Percentiles rank a stretch among this genome's conserved stretches.
phyloP scores from a whole-genome alignment of 53 echinoderm and acorn worm species.

The Actinopyga echinites region DNA sequence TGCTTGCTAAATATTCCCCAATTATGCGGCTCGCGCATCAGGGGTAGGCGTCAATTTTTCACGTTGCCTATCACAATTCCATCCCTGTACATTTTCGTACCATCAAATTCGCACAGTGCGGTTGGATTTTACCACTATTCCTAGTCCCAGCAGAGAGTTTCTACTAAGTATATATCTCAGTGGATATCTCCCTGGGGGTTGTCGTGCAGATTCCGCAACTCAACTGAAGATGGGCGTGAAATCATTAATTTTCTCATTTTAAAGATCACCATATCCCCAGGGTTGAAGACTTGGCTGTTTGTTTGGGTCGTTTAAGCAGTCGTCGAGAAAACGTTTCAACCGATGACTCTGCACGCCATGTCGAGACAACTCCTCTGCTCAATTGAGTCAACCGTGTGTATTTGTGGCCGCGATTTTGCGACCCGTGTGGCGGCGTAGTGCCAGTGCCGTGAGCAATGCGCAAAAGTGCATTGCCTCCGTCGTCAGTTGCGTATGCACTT shows the following conservation, averaged over 20 bases:
- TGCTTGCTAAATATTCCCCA: not conserved
- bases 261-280: conserved; percentile 21
- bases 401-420: too few species aligned
- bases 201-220: conserved; percentile 5
- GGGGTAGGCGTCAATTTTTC: conserved; percentile 7
- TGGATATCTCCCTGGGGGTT: conserved; percentile 9
- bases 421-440: conserved; percentile 2
- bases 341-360: too few species aligned
- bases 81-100: not conserved
- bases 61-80: conserved; percentile 11
- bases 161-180: not conserved
- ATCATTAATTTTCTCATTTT: conserved; percentile 37
- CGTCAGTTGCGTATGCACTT: not conserved
- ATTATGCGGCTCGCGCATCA: not conserved
- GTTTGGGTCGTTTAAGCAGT: conserved; percentile 4
- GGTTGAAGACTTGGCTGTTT: conserved; percentile 19
- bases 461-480: conserved; percentile 12
- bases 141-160: not conserved
- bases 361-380: too few species aligned
- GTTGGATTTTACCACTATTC: not conserved
- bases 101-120: not conserved
- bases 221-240: conserved; percentile 29
- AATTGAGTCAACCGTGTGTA: too few species aligned
- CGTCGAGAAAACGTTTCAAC: too few species aligned
- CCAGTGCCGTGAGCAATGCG: not conserved